Base-by-base conservation (phyloP, 2,797 vertebrate genomes). In the Selene dorsalis region DNA sequence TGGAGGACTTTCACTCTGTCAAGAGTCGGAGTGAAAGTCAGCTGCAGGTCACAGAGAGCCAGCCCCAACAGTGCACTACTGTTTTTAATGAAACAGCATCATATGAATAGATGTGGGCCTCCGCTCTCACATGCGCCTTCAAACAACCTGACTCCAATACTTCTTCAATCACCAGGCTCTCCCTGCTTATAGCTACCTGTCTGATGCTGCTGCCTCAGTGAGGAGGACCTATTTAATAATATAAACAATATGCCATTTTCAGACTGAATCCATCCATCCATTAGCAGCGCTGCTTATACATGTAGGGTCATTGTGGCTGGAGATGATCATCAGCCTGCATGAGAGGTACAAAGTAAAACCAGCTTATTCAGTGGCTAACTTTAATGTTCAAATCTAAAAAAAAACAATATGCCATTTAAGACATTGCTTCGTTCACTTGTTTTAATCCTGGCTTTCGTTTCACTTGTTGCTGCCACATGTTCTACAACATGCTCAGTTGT, bases 41-140 rank as follows among this genome's bases (percentile, higher is more conserved):
- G 77, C 69, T 63, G 47, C 73, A 38, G 71, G 79, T 84, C 84
- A 76, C 67, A 77, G 70, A 55, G 69, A 59, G 62, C 65, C 32
- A 69, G 65, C 73, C 70, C 77, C 26, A n/a, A 47, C 83, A 82
- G 52, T 57, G 59, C 52, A 67, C 72, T 39, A 60, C 82, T 72
- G 73, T 62, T 77, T 59, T 60, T 67, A 41, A 39, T 77, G n/a
- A 74, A 76, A 73, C 45, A 52, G 16, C 61, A 53, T 28, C 5
- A 16, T 80, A 68, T 56, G 57, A 52, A 48, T 20, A 1, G n/a
- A 43, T 30, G 24, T 13, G 55, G 24, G 48, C 20, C 63, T 20
- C n/a, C 7, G 7, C 32, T 35, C 47, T 58, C 18, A 57, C 53
- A 39, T 56, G 39, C 9, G 3, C 64, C 69, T 56, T 28, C 3